These are phyloP conservation scores for Andrena cerasifolii DNA, from an alignment of 1,140 invertebrate genomes.

Conservation along the genomic window DNA sequence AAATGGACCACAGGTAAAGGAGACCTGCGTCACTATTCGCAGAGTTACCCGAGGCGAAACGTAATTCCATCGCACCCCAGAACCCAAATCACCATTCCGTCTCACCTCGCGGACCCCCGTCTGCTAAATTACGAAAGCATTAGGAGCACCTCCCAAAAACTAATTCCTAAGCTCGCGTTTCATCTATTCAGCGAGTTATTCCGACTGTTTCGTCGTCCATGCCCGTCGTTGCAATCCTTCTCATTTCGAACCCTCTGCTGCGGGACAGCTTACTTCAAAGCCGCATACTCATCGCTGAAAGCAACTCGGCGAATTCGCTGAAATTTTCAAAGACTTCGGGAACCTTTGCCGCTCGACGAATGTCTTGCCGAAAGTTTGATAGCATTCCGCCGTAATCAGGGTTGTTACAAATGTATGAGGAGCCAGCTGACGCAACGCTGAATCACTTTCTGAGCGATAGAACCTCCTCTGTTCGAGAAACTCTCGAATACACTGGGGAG, in stretches of 20 bases:
- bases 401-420: too few relatives aligned
- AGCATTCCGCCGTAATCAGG: not conserved
- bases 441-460: not conserved
- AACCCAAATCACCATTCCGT: not conserved
- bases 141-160: not conserved
- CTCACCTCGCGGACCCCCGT: not conserved
- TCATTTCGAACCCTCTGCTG: not conserved
- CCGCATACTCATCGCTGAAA: not conserved
- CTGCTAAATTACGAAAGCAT: slow-evolving; percentile 9
- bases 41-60: too few relatives aligned
- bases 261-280: not conserved
- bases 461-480: not conserved
- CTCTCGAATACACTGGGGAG: not conserved
- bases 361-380: not conserved
- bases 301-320: not conserved
- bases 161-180: slow-evolving; percentile 24
- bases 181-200: not conserved
- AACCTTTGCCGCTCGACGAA: too few relatives aligned
- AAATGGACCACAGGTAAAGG: too few relatives aligned
- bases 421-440: not conserved
- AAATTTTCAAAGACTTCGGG: not conserved
- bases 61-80: not conserved
- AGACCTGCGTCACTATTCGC: too few relatives aligned
- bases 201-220: too few relatives aligned
- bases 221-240: not conserved